These are phyloP conservation scores for Axis porcinus DNA, from an alignment of 2,113 vertebrate genomes.

Conservation along the genomic window DNA sequence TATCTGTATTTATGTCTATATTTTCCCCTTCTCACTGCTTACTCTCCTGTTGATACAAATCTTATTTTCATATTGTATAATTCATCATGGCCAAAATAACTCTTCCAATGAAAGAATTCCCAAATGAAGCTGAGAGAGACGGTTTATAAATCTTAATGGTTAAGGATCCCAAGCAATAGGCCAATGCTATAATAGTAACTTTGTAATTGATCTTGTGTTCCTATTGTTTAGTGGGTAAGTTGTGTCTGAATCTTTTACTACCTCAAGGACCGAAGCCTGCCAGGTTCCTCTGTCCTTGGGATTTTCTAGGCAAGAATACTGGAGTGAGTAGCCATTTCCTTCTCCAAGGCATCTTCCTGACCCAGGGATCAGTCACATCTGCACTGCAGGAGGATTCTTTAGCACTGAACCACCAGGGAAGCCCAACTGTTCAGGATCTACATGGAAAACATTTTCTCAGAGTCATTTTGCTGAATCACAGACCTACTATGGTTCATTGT, in stretches of 20 bases:
- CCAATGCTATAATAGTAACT: background rate
- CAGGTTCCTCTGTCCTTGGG: background rate
- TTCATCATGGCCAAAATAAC: conserved; percentile 4
- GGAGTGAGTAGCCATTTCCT: background rate
- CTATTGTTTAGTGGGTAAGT: background rate
- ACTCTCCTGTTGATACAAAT: background rate
- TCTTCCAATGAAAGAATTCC: conserved; percentile 27
- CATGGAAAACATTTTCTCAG: background rate
- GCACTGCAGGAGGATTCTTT: background rate
- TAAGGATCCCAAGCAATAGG: background rate
- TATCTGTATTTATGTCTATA: background rate
- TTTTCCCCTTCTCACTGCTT: background rate
- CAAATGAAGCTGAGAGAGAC: background rate
- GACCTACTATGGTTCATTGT: background rate
- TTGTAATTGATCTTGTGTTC: background rate
- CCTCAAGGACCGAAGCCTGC: background rate
- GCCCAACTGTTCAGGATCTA: background rate
- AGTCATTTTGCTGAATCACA: background rate
- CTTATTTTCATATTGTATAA: conserved; percentile 23
- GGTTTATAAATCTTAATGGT: conserved; percentile 24
- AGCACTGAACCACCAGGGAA: background rate
- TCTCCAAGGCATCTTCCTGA: background rate
- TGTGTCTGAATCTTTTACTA: background rate
- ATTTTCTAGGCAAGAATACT: background rate
- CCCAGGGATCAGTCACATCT: background rate